Evolutionary conservation across 2,888 invertebrate genomes (phyloP).

Genomic region (Julus scanicus): DNA sequence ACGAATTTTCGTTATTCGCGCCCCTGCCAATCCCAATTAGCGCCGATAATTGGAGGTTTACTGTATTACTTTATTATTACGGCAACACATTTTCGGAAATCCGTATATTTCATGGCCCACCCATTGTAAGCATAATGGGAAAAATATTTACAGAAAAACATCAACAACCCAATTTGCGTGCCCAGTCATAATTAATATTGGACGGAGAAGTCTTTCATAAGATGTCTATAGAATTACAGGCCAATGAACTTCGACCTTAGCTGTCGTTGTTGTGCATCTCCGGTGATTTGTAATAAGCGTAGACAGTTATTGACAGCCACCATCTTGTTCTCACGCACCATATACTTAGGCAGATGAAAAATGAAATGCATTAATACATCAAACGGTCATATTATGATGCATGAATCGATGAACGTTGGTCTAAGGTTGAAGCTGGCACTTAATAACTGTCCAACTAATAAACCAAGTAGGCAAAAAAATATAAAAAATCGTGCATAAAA

Average conservation of each 20-base stretch:
- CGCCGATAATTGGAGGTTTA: too few species aligned
- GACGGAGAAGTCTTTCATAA: not conserved
- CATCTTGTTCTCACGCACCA: conserved; percentile 1
- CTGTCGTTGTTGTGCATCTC: not conserved
- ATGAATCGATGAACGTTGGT: not conserved
- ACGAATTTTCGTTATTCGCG: too few species aligned
- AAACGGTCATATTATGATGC: not conserved
- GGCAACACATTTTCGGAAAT: too few species aligned
- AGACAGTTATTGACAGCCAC: conserved; percentile 1
- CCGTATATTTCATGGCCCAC: too few species aligned
- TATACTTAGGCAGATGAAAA: not conserved
- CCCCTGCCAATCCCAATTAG: too few species aligned
- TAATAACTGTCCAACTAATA: not conserved
- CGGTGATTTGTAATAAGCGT: not conserved
- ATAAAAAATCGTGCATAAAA: not conserved
- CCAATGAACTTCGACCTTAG: not conserved
- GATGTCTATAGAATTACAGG: not conserved
- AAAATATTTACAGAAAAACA: not conserved
- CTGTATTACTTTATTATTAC: too few species aligned
- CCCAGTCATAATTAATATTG: not conserved
- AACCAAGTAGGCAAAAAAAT: not conserved
- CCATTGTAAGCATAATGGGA: too few species aligned
- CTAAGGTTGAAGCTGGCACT: not conserved
- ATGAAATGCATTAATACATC: not conserved
- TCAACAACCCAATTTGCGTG: not conserved